Evolutionary conservation across 2,888 invertebrate genomes (phyloP).

Genomic region (Amblyteles armatorius): DNA sequence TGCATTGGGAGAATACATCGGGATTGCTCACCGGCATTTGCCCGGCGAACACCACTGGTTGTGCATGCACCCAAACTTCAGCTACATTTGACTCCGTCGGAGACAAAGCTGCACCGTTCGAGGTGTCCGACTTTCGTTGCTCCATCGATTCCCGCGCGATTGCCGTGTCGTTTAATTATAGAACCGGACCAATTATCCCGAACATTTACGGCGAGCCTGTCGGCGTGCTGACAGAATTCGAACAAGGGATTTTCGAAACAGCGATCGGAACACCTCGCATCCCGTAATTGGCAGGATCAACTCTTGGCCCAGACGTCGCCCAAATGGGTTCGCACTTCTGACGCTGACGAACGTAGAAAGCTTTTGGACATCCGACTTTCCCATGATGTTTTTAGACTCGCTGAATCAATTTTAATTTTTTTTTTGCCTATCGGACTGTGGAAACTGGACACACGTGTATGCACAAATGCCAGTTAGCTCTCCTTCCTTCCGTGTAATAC

Average conservation of each 20-base stretch:
- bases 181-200: constrained; percentile 39
- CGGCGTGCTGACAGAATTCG: constrained; percentile 14
- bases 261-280: constrained; percentile 4
- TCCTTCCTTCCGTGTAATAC: constrained; percentile 38
- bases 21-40: neutral
- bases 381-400: no score
- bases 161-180: constrained; percentile 27
- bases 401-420: neutral
- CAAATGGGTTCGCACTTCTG: neutral
- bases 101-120: constrained; percentile 7
- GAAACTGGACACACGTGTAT: neutral
- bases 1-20: neutral
- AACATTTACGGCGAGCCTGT: constrained; percentile 13
- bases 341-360: neutral
- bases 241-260: constrained; percentile 11
- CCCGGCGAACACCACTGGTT: neutral
- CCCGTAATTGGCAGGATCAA: constrained; percentile 31
- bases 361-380: no score
- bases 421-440: no score
- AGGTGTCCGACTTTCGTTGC: constrained; percentile 21
- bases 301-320: neutral
- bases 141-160: constrained; percentile 14
- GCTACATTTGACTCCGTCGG: neutral
- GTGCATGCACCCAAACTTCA: neutral
- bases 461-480: neutral